Evolutionary conservation across 1,140 invertebrate genomes (phyloP), one percentile per base, ranked within the genome.

Genomic region (Meloidogyne chitwoodi): DNA sequence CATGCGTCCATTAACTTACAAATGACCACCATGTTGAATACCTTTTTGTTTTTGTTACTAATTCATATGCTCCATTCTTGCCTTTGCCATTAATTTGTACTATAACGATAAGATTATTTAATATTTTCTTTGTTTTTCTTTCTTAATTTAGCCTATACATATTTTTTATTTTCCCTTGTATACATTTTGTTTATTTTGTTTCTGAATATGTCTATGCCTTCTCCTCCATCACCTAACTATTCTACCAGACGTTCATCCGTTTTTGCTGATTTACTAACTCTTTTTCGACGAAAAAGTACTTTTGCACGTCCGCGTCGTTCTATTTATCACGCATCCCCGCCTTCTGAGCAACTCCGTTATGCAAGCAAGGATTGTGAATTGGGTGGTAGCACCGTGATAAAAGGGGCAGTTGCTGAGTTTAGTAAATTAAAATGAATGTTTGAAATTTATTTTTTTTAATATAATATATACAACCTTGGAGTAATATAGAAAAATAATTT

Each of bases 251-350:
- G 84, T 41, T 75, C 82, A 12, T 84, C 81, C 3, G 84, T 87
- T 22, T 85, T 87, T 68, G 67, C 78, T 14, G 84, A 85, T 71
- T 74, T 85, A 8, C 61, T 84, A 44, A 87, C 86, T 1, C 82
- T 85, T n/a, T 87, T 85, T 69, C 82, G 86, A 0, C 85, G 79
- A 63, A 87, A 85, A 11, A 61, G 44, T 34, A 63, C 70, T 38
- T 41, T 61, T 31, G 64, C 68, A 31, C 82, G 83, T 5, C 44
- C 77, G n/a, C 44, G 79, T 38, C 68, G 76, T 34, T 76, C 74
- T 34, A 78, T 74, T 24, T 64, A 76, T 22, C 81, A 80, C 44
- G 75, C 77, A 8, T 44, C 75, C 12, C 77, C 75, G 31, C 41
- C 38, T 16, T 27, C 22, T 10, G 38, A 31, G 27, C 26, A 26